Evolutionary conservation across 2,888 invertebrate species (phyloP).

Genomic region (Timandra comae): DNA sequence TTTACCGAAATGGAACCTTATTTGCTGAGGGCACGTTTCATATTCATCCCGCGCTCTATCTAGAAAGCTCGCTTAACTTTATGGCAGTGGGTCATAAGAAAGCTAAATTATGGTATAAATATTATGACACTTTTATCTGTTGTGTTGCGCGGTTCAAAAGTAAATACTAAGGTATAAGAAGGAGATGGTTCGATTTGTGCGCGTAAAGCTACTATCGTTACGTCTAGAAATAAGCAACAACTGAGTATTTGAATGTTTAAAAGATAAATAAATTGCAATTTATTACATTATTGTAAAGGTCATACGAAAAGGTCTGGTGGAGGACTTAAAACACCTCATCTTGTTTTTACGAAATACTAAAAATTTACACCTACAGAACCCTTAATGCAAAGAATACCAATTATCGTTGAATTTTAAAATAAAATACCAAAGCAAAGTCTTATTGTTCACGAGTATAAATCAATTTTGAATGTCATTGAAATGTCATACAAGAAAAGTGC

Average conservation of each 20-base stretch:
- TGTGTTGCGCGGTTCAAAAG: constrained; percentile 61
- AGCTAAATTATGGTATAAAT: constrained; percentile 70
- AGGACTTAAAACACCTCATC: too few relatives aligned
- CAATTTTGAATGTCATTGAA: constrained; percentile 46
- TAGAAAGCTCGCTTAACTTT: constrained; percentile 64
- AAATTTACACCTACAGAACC: too few relatives aligned
- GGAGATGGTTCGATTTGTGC: constrained; percentile 43
- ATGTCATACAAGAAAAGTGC: constrained; percentile 56
- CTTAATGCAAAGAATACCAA: constrained; percentile 7
- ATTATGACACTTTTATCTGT: constrained; percentile 74
- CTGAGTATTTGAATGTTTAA: too few relatives aligned
- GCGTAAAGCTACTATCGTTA: constrained; percentile 30
- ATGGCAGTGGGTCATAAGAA: constrained; percentile 68
- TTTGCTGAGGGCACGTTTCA: constrained; percentile 37
- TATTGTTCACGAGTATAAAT: constrained; percentile 35
- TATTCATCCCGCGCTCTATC: constrained; percentile 34
- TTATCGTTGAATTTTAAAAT: constrained; percentile 30
- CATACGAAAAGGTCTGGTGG: too few relatives aligned
- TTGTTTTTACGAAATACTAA: too few relatives aligned
- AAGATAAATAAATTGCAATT: too few relatives aligned
- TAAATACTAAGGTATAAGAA: constrained; percentile 55
- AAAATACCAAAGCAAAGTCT: constrained; percentile 16
- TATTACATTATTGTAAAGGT: too few relatives aligned
- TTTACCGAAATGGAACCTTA: constrained; percentile 51
- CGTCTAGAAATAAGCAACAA: constrained; percentile 22